A percentile compares a stretch with the other conserved stretches of the same genome.
Conservation (phyloP, 2,113 vertebrate genomes). For the Pimephales promelas region DNA sequence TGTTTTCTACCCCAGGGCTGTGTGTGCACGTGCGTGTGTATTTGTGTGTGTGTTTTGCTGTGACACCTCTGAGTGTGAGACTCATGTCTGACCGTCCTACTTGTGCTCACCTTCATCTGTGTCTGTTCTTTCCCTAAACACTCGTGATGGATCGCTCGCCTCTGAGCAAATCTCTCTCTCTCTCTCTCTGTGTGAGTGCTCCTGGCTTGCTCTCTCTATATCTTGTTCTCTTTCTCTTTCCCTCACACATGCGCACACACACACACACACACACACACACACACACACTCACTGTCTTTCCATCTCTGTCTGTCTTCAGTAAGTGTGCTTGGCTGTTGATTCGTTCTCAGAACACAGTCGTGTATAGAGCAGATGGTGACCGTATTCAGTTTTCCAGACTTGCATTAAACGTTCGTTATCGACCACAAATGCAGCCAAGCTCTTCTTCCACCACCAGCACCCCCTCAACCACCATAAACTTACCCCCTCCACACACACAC, state of each 20-base stretch:
- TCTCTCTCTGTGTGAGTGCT: constrained; percentile 50
- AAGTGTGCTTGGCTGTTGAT: constrained; percentile 61
- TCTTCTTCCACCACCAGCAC: constrained; percentile 57
- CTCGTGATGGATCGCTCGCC: constrained; percentile 37
- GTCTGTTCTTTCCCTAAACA: constrained; percentile 56
- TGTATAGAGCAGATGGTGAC: constrained; percentile 82
- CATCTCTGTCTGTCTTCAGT: constrained; percentile 46
- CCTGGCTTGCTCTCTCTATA: constrained; percentile 46
- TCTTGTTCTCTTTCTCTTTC: constrained; percentile 49
- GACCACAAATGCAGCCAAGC: constrained; percentile 78
- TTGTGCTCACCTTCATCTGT: constrained; percentile 68
- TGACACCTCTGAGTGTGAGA: constrained; percentile 50
- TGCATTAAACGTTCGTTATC: constrained; percentile 83
- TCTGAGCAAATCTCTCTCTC: constrained; percentile 35
- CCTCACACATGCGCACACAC: not conserved
- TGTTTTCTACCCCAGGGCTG: constrained; percentile 36
- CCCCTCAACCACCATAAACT: constrained; percentile 50
- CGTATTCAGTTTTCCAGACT: constrained; percentile 81
- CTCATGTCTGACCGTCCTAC: constrained; percentile 54
- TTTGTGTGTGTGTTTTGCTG: not conserved
- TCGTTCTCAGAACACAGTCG: constrained; percentile 71
- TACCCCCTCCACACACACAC: constrained; percentile 62
- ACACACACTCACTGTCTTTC: not conserved
- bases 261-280: too few relatives aligned
- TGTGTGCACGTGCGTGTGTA: not conserved